Evolutionary conservation across 2,797 vertebrate species (phyloP).

Genomic region (Apogon talboti): DNA sequence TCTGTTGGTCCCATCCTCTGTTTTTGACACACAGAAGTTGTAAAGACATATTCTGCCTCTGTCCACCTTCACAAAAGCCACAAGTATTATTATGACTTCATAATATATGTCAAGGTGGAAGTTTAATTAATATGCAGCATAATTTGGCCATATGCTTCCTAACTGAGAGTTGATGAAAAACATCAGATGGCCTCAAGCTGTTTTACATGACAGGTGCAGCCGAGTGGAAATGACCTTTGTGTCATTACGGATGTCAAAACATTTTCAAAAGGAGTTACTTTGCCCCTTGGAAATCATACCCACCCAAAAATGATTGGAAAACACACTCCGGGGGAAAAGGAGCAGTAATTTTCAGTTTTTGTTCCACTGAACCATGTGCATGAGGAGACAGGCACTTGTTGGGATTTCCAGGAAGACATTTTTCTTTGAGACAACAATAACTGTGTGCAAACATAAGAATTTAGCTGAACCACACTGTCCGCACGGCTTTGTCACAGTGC

Average conservation of each 20-base stretch:
- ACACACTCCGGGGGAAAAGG: background rate
- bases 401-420: constrained; percentile 63
- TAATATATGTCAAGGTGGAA: constrained; percentile 1
- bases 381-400: constrained; percentile 33
- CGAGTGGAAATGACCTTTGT: constrained; percentile 51
- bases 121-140: constrained; percentile 44
- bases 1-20: background rate
- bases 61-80: constrained; percentile 22
- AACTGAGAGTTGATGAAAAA: constrained; percentile 51
- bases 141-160: constrained; percentile 50
- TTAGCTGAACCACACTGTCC: constrained; percentile 61
- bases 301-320: constrained; percentile 19
- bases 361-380: constrained; percentile 13
- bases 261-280: constrained; percentile 38
- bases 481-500: constrained; percentile 52
- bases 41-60: background rate
- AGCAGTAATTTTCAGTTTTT: constrained; percentile 14
- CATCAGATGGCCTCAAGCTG: constrained; percentile 32
- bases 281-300: constrained; percentile 15
- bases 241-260: constrained; percentile 45
- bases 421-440: constrained; percentile 61
- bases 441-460: constrained; percentile 58
- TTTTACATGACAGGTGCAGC: constrained; percentile 68
- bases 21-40: background rate
- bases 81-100: constrained; percentile 10